Evolutionary conservation across 2,797 vertebrate genomes (phyloP).

Genomic region (Myotis planiceps): DNA sequence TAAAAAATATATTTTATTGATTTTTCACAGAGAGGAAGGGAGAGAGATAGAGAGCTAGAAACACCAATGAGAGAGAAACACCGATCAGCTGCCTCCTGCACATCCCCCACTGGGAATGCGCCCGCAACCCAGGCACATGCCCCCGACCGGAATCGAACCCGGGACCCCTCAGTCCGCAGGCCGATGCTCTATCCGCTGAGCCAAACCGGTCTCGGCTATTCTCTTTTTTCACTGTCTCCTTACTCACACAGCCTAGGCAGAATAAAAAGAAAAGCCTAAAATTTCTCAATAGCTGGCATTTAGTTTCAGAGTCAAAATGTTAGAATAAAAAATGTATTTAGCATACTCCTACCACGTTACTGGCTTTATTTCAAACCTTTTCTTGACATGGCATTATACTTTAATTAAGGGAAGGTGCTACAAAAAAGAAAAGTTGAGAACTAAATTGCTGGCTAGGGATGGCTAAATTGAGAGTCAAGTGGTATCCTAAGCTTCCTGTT

Average conservation of each 20-base stretch:
- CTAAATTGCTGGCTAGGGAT: constrained; percentile 53
- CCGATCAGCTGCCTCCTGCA: no score
- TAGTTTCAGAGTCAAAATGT: constrained; percentile 15
- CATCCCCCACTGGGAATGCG: no score
- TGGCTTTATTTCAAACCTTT: constrained; percentile 56
- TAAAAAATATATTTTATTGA: no score
- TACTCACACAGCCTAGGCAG: background rate
- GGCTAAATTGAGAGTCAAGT: constrained; percentile 57
- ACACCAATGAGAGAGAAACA: no score
- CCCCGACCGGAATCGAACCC: no score
- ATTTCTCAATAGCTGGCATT: constrained; percentile 1
- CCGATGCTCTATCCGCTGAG: no score
- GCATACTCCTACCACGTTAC: constrained; percentile 9
- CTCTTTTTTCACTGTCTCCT: background rate
- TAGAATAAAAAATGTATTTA: constrained; percentile 53
- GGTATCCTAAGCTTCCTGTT: constrained; percentile 65
- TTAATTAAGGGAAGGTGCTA: constrained; percentile 68
- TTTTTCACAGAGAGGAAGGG: no score
- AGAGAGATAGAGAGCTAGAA: no score
- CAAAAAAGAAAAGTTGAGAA: constrained; percentile 51
- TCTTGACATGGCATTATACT: constrained; percentile 40
- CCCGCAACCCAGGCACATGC: no score
- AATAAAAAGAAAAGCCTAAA: constrained; percentile 26
- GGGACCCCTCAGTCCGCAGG: no score
- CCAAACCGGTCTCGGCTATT: no score